phyloP scores from a whole-genome alignment of 2,797 vertebrate genomes.

The Glyptemys insculpta region DNA sequence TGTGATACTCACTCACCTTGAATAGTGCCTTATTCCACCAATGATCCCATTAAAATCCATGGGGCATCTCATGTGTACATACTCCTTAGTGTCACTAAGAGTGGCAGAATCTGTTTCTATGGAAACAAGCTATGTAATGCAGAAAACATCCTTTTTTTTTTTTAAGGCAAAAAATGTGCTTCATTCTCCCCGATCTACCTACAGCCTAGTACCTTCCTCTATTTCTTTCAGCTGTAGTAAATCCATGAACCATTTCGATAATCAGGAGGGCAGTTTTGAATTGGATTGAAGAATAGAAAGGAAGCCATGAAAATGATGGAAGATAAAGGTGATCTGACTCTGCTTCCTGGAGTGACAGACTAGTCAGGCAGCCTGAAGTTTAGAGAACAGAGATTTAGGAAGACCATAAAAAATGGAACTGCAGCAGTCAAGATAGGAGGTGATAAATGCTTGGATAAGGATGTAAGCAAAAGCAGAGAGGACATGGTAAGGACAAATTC shows the following conservation, averaged over 20 bases:
- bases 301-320: conserved; percentile 66
- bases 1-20: background rate
- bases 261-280: conserved; percentile 46
- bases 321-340: conserved; percentile 21
- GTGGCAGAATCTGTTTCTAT: background rate
- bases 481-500: conserved; percentile 60
- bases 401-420: conserved; percentile 56
- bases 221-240: background rate
- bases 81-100: background rate
- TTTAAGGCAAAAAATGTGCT: background rate
- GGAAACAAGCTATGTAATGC: background rate
- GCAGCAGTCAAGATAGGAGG: conserved; percentile 48
- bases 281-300: background rate
- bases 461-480: conserved; percentile 52
- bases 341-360: conserved; percentile 56
- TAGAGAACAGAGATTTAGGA: conserved; percentile 61
- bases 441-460: conserved; percentile 65
- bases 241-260: conserved; percentile 19
- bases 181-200: background rate
- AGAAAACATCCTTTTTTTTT: background rate
- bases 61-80: background rate
- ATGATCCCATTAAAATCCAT: background rate
- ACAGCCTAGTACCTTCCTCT: background rate
- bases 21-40: background rate
- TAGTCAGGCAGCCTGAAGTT: conserved; percentile 59